Evolutionary conservation across 2,888 invertebrate genomes (phyloP), one percentile per base, ranked within the genome.

Genomic region (Pegoplata infirma): DNA sequence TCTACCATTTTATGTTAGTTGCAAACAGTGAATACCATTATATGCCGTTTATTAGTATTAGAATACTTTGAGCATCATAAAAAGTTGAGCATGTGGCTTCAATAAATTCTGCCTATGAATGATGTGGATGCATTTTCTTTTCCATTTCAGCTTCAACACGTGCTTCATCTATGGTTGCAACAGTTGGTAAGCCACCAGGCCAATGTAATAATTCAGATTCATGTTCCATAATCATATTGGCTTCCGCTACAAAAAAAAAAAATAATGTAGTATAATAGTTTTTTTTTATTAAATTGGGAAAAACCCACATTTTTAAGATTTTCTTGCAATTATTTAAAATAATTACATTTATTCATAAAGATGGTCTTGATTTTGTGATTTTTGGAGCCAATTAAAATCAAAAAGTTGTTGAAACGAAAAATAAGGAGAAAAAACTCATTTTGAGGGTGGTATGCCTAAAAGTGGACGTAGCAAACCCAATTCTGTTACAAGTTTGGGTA

Each of bases 181-280:
- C 92, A 0, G 94, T 92, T n/a, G 95, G 95, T 1, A 95, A 88
- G 4, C 94, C 94, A 75, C 93, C 92, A 0, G 95, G 95, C 88
- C 93, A 90, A 79, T 93, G 92, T n/a, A 95, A 88, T 59, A 93
- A 88, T 53, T 93, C 93, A 8, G 91, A 89, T 86, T 95, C 95
- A 82, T 94, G 93, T 66, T 93, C 93, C 91, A 95, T 92, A 74
- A 95, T 94, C 88, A 94, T 93, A 86, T 95, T 94, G 19, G 95
- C 95, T 90, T 95, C 95, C 90, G 92, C 95, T 89, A 56, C 2
- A 82, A 82, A 56, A 25, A 23, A 58, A 64, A 75, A 47, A 74
- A 63, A 49, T 16, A 51, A 23, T 12, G 12, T 32, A 49, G 21
- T 40, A 49, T 49, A 16, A 40, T 40, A 25, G 56, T 47, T 8